These are phyloP conservation scores for Caenorhabditis imperialis DNA, from an alignment of 2,888 invertebrate genomes.

Conservation along the genomic window DNA sequence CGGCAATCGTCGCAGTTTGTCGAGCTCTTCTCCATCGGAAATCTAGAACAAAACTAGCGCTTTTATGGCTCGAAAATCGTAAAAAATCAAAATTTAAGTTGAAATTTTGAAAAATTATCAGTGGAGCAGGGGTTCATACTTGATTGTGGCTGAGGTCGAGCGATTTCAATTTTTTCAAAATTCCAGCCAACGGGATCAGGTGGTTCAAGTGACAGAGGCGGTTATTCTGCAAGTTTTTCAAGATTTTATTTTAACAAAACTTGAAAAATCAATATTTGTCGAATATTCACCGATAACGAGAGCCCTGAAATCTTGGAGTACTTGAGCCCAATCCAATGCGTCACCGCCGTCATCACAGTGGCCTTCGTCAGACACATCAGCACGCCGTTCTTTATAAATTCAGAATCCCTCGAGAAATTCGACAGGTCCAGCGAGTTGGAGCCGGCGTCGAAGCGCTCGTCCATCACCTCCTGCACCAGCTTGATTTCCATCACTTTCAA, in stretches of 20 bases:
- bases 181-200: constrained; percentile 58
- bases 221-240: constrained; percentile 57
- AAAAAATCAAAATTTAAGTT: too few relatives aligned
- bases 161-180: constrained; percentile 64
- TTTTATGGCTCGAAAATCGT: too few relatives aligned
- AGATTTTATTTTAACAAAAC: neutral
- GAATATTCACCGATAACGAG: constrained; percentile 48
- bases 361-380: constrained; percentile 66
- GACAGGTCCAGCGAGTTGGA: constrained; percentile 70
- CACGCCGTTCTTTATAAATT: constrained; percentile 56
- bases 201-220: constrained; percentile 67
- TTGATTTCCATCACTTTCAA: constrained; percentile 9
- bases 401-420: constrained; percentile 65
- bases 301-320: constrained; percentile 67
- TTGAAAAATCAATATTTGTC: too few relatives aligned
- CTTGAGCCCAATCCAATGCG: constrained; percentile 65
- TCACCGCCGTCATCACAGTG: constrained; percentile 69
- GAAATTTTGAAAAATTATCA: too few relatives aligned
- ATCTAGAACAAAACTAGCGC: constrained; percentile 66
- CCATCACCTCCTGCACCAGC: constrained; percentile 62
- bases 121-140: too few relatives aligned
- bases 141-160: constrained; percentile 74
- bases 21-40: constrained; percentile 63
- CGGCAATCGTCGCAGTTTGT: constrained; percentile 67
- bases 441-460: constrained; percentile 59